Evolutionary conservation across 2,113 vertebrate genomes (phyloP), one percentile per base, ranked within the genome.

Genomic region (Microtus richardsoni): DNA sequence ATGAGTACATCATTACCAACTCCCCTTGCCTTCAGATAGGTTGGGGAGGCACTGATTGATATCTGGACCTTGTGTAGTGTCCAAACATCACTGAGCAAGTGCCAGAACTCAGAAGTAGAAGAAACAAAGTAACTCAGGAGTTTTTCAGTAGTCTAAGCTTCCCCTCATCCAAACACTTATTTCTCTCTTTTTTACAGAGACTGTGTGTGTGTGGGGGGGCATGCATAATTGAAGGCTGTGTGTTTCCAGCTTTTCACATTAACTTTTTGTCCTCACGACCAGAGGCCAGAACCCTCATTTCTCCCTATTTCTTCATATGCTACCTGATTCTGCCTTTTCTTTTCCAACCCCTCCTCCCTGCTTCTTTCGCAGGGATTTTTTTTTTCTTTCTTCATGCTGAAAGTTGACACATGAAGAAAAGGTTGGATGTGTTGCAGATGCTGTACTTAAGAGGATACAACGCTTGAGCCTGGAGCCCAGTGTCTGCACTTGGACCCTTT

Each of bases 361-460:
- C 12, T 54, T 30, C 49, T 7, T 87, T 26, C 33, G 49, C 16
- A 1, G 16, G 13, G 4, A 1, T 68, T 47, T 9, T 7, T 74
- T 47, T 9, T 9, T 6, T 66, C 10, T 70, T 14, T 22, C 22
- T 88, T 88, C 17, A 11, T 36, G 17, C 26, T 9, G 12, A 82
- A 77, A 9, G 3, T 5, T 24, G 68, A 19, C 58, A n/a, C 2
- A 17, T 28, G 49, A 6, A 21, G 17, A 26, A 33, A 22, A 13
- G 22, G 33, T 33, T n/a, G 16, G 19, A 30, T 19, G 1, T 22
- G 4, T 28, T 10, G 1, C 3, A 9, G 33, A 22, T 19, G 11
- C 30, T 54, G 17, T 2, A 2, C n/a, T 39, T 19, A 26, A 26
- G 7, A 73, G 75, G 22, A 44, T 7, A 17, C 14, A 26, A 10